phyloP scores from a whole-genome alignment of 1,140 invertebrate genomes.

The Heliconius eleuchia region DNA sequence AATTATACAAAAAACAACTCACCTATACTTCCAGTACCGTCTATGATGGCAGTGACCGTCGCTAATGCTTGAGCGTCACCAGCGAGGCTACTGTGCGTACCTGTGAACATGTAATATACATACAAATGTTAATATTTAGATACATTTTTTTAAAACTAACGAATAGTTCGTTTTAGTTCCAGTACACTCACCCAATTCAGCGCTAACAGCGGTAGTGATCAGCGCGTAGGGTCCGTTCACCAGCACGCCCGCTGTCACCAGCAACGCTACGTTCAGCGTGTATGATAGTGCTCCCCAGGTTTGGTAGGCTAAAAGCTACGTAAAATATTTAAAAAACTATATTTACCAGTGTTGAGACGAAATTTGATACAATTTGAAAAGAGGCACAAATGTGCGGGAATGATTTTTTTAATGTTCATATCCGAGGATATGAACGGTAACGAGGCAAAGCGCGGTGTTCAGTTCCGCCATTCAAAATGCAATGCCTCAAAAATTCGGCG shows the following conservation, averaged over 20 bases:
- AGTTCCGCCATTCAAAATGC: too few relatives aligned
- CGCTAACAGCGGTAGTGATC: conserved; percentile 97
- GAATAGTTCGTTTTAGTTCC: too few relatives aligned
- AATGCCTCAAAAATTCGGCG: too few relatives aligned
- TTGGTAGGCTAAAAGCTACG: conserved; percentile 91
- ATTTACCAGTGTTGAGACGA: not conserved
- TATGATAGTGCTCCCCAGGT: conserved; percentile 85
- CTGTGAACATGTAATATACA: conserved; percentile 37
- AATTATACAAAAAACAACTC: conserved; percentile 38
- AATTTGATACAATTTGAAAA: too few relatives aligned
- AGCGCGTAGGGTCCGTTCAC: conserved; percentile 98
- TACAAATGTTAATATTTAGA: not conserved
- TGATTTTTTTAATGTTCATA: too few relatives aligned
- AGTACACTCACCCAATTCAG: conserved; percentile 88
- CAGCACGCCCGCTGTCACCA: conserved; percentile 90
- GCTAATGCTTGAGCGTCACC: conserved; percentile 95
- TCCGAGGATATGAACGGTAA: too few relatives aligned
- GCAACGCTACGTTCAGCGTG: conserved; percentile 85
- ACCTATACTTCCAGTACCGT: conserved; percentile 96
- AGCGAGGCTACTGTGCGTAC: conserved; percentile 89
- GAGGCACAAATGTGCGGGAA: too few relatives aligned
- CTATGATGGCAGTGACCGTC: conserved; percentile 98
- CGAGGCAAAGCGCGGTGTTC: too few relatives aligned
- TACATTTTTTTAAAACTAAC: not conserved
- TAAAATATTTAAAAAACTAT: not conserved